Conservation (phyloP, 2,113 vertebrate species). For the Brevimyrus niger region DNA sequence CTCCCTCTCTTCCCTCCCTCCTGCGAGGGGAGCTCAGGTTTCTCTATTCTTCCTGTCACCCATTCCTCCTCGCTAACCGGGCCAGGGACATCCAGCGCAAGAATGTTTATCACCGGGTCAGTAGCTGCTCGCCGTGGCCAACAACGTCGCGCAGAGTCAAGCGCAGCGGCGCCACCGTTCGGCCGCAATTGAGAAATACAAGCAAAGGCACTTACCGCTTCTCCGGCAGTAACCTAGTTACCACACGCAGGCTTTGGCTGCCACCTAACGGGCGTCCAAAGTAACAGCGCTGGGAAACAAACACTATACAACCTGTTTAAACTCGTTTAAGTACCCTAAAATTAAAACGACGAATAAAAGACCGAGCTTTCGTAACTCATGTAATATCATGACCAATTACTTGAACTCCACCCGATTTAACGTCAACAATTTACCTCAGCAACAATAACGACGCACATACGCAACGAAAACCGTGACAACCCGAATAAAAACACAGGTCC, state of each 20-base stretch:
- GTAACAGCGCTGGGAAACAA: not conserved
- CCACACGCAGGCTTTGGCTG: not conserved
- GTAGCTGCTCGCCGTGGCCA: constrained; percentile 19
- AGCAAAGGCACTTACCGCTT: constrained; percentile 2
- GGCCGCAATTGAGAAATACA: constrained; percentile 17
- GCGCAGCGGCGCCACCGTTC: constrained; percentile 43
- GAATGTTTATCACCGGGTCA: constrained; percentile 38
- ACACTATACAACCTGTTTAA: not conserved
- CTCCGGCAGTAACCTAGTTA: not conserved
- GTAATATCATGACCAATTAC: not conserved
- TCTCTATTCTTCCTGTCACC: constrained; percentile 48
- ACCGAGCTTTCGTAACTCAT: not conserved
- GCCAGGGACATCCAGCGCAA: constrained; percentile 52
- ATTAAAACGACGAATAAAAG: not conserved
- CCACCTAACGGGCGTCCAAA: constrained; percentile 24
- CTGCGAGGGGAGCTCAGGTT: constrained; percentile 42
- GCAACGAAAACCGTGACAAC: not conserved
- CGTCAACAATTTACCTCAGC: not conserved
- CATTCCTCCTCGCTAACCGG: constrained; percentile 53
- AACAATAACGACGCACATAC: not conserved
- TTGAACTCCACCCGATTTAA: not conserved
- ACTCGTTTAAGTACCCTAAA: not conserved
- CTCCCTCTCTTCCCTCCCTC: constrained; percentile 28
- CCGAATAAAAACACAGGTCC: not conserved
- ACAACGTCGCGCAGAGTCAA: constrained; percentile 14